These are phyloP conservation scores for Aphodius granarius DNA, from an alignment of 2,888 invertebrate species.

Conservation along the genomic window DNA sequence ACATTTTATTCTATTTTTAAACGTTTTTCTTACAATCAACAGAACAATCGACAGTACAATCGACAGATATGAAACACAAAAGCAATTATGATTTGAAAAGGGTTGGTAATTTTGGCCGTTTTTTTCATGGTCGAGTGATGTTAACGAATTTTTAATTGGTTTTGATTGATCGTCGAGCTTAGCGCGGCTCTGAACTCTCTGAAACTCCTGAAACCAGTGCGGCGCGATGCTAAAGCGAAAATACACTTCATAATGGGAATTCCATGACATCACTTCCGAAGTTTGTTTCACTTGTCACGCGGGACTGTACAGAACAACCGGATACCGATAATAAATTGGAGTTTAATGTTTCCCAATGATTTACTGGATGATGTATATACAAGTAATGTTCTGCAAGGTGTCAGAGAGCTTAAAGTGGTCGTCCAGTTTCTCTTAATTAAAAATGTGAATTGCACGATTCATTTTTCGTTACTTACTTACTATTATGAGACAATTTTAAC, in stretches of 20 bases:
- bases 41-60: too few relatives aligned
- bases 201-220: not conserved
- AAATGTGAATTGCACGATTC: too few relatives aligned
- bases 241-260: not conserved
- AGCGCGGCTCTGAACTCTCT: not conserved
- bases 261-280: not conserved
- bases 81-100: not conserved
- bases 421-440: too few relatives aligned
- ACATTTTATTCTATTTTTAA: too few relatives aligned
- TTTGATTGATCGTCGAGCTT: not conserved
- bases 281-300: not conserved
- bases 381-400: not conserved
- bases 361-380: not conserved
- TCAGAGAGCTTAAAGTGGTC: too few relatives aligned
- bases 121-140: not conserved
- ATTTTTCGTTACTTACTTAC: too few relatives aligned
- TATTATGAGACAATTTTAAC: too few relatives aligned
- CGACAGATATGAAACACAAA: too few relatives aligned
- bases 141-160: not conserved
- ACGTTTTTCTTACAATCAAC: too few relatives aligned
- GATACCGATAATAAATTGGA: not conserved
- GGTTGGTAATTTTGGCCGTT: not conserved
- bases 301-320: not conserved
- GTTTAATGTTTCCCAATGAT: not conserved
- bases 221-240: not conserved